These are phyloP conservation scores for Sciaenops ocellatus DNA, from an alignment of 2,797 vertebrate species.

Conservation along the genomic window DNA sequence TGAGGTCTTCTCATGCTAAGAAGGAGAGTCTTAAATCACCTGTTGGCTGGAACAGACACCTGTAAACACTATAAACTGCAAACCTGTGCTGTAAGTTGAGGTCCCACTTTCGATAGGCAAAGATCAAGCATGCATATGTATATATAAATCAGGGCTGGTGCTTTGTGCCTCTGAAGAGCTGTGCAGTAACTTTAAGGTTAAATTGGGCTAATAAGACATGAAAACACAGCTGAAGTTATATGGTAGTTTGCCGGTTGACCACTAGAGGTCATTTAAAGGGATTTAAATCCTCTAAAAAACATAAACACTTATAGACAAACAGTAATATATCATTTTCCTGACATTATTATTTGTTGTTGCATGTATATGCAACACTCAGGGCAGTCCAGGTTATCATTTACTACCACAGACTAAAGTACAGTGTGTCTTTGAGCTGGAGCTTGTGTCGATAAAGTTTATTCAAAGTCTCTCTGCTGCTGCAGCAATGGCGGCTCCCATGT, in stretches of 20 bases:
- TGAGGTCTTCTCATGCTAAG: background rate
- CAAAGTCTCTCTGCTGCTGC: conserved; percentile 50
- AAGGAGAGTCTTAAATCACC: background rate
- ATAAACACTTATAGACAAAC: fast-evolving
- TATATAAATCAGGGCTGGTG: background rate
- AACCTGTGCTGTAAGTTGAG: background rate
- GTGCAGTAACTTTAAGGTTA: background rate
- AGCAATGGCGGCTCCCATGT: conserved; percentile 87
- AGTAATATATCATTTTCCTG: background rate
- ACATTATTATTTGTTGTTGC: background rate
- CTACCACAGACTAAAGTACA: background rate
- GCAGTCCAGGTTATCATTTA: background rate
- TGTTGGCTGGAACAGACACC: background rate
- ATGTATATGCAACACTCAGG: background rate
- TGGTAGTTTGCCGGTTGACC: conserved; percentile 1
- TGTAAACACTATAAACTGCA: background rate
- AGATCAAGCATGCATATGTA: background rate
- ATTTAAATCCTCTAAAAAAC: background rate
- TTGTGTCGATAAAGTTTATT: conserved; percentile 82
- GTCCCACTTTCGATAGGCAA: background rate
- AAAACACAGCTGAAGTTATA: background rate
- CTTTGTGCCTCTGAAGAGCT: background rate
- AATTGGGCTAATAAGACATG: no score
- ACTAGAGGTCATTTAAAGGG: conserved; percentile 35
- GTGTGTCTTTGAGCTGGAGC: background rate